These are phyloP conservation scores for Alentia gelatinosa DNA, from an alignment of 2,888 invertebrate species.

Conservation along the genomic window DNA sequence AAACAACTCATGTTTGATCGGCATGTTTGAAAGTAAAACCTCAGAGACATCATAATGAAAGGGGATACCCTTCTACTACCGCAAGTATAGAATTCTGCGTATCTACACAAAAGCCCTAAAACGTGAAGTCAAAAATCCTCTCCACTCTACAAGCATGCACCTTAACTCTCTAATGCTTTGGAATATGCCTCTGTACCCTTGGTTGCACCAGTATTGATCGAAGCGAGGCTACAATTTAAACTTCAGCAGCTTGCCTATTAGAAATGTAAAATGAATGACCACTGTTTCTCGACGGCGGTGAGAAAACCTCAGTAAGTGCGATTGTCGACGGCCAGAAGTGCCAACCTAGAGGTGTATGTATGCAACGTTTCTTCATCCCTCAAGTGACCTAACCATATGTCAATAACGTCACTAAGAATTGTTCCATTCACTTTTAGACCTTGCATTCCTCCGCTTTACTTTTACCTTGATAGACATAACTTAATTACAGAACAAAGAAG, in stretches of 20 bases:
- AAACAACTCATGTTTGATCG: neutral
- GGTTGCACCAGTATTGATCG: neutral
- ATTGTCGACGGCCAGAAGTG: neutral
- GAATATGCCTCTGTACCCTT: conserved; percentile 27
- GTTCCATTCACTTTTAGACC: neutral
- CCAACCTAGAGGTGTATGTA: neutral
- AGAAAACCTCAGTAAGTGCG: conserved; percentile 1
- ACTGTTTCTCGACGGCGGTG: neutral
- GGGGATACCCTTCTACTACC: conserved; percentile 8
- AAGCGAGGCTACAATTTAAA: conserved; percentile 17
- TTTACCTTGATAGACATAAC: conserved; percentile 4
- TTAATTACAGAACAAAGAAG: neutral
- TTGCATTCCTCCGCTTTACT: neutral
- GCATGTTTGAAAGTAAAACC: conserved; percentile 8
- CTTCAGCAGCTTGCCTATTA: conserved; percentile 47
- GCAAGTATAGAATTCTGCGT: conserved; percentile 22
- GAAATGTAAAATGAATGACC: conserved; percentile 50
- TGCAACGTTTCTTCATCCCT: neutral
- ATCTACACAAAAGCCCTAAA: conserved; percentile 48
- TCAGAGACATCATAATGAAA: conserved; percentile 14
- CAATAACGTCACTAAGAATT: neutral
- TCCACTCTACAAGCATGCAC: conserved; percentile 58
- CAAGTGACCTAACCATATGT: neutral
- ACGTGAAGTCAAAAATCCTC: conserved; percentile 35
- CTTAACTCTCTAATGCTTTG: conserved; percentile 41